Conservation (phyloP, 2,797 vertebrate genomes). For the Neosilurus hyrtlii region DNA sequence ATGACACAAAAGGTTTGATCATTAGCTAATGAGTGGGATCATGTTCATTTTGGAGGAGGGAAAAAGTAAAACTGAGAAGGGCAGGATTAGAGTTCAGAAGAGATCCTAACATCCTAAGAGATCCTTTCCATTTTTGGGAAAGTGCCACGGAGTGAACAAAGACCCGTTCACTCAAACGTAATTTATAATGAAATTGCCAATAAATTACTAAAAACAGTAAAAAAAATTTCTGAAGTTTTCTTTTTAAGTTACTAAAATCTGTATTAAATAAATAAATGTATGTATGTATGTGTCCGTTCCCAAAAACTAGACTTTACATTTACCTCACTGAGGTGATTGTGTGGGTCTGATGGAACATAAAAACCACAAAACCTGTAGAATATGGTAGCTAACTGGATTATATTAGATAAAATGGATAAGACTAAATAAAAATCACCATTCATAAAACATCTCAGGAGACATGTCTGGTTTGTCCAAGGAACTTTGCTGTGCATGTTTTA, state of each 20-base stretch:
- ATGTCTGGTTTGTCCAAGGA: background rate
- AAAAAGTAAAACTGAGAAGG: constrained; percentile 6
- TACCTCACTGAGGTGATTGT: background rate
- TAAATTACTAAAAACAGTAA: background rate
- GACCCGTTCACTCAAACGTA: background rate
- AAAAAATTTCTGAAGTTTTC: background rate
- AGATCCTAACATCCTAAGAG: background rate
- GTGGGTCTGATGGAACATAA: background rate
- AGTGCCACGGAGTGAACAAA: background rate
- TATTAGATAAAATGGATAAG: background rate
- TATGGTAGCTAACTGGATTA: background rate
- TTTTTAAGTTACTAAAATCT: background rate
- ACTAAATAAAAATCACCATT: background rate
- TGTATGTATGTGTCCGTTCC: background rate
- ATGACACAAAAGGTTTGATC: background rate
- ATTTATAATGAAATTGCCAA: background rate
- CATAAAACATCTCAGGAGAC: background rate
- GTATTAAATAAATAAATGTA: background rate
- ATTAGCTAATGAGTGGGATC: constrained; percentile 33
- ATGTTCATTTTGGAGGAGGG: background rate
- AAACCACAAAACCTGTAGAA: background rate
- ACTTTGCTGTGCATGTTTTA: background rate
- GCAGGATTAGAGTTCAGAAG: background rate
- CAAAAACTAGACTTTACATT: background rate
- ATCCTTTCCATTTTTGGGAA: background rate